A percentile compares a stretch with the other conserved stretches of the same genome.
Conservation (phyloP, 2,888 invertebrate genomes). For the Seira ritae region DNA sequence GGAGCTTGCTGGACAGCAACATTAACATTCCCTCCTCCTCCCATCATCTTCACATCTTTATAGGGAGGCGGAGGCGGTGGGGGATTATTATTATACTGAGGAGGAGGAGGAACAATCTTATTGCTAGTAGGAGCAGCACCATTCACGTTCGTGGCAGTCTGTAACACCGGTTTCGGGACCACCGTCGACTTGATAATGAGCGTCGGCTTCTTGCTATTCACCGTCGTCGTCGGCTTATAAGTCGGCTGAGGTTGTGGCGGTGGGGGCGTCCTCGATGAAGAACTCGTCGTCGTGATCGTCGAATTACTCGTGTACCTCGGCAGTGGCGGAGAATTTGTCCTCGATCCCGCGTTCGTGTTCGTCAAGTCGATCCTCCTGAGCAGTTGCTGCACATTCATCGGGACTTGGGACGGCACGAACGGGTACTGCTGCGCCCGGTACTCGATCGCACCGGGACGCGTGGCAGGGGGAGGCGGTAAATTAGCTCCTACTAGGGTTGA, state of each 20-base stretch:
- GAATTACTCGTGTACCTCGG: background rate
- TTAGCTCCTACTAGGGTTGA: conserved; percentile 5
- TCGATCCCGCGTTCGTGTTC: background rate
- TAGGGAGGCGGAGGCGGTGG: conserved; percentile 71
- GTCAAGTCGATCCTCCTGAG: conserved; percentile 81
- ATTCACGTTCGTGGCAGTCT: conserved; percentile 95
- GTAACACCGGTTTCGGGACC: conserved; percentile 94
- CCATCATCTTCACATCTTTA: conserved; percentile 32
- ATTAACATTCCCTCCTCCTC: background rate
- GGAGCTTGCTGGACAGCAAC: conserved; percentile 71
- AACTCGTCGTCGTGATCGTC: conserved; percentile 49
- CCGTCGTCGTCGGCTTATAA: conserved; percentile 24
- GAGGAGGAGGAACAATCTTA: background rate
- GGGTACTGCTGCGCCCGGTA: conserved; percentile 75
- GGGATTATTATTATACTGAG: conserved; percentile 75
- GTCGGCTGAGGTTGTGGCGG: conserved; percentile 83
- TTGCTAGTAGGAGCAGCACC: conserved; percentile 80
- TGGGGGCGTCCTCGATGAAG: conserved; percentile 76
- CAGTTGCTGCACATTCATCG: conserved; percentile 83
- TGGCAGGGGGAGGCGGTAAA: conserved; percentile 79
- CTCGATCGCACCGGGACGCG: conserved; percentile 77
- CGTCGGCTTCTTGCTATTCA: conserved; percentile 86
- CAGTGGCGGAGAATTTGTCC: background rate
- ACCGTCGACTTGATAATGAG: conserved; percentile 98
- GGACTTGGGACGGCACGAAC: conserved; percentile 78